Conservation (phyloP, 2,888 invertebrate species). For the Galerucella nymphaeae region DNA sequence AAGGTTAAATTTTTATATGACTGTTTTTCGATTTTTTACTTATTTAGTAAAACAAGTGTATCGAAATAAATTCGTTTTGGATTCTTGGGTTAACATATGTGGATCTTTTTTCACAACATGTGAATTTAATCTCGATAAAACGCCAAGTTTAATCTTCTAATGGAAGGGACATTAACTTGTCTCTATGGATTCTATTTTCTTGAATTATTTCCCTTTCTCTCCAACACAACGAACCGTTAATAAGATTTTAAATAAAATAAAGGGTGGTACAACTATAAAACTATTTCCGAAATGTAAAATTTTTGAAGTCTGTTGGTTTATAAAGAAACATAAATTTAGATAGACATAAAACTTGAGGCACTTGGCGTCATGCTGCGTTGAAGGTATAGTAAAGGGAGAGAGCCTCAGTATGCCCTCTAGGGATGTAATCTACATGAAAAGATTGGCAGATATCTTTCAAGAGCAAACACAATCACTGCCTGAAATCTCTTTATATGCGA, state of each 20-base stretch:
- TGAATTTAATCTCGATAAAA: constrained; percentile 55
- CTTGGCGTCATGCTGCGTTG: constrained; percentile 9
- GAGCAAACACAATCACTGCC: constrained; percentile 58
- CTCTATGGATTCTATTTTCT: constrained; percentile 17
- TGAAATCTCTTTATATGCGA: constrained; percentile 39
- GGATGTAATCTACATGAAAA: constrained; percentile 52
- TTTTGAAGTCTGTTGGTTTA: no score
- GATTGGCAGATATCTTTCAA: constrained; percentile 61
- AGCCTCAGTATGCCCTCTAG: constrained; percentile 22
- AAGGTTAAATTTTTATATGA: background rate
- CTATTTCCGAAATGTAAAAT: no score
- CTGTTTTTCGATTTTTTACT: background rate
- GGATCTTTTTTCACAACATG: constrained; percentile 33
- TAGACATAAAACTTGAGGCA: background rate
- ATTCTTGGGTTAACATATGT: constrained; percentile 2
- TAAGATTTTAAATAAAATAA: background rate
- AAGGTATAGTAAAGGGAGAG: constrained; percentile 14
- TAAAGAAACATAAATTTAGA: no score
- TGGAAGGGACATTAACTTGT: constrained; percentile 48
- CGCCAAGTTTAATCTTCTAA: constrained; percentile 59
- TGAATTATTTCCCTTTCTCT: background rate
- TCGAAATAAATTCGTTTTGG: background rate
- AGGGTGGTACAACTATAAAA: background rate
- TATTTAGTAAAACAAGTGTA: background rate
- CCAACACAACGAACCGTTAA: background rate